Evolutionary conservation across 2,888 invertebrate species (phyloP).

Genomic region (Mystacides longicornis): DNA sequence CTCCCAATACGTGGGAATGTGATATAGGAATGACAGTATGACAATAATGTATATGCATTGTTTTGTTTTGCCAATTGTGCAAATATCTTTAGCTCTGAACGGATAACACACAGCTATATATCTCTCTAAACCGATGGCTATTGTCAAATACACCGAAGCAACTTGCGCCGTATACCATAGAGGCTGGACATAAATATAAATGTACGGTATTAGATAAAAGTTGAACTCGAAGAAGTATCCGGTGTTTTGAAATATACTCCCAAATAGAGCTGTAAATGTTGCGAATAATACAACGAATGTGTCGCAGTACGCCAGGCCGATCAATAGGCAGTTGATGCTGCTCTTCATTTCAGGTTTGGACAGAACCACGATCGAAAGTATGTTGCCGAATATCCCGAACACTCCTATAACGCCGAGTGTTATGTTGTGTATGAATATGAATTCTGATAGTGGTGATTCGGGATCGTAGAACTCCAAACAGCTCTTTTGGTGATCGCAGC

Average conservation of each 20-base stretch:
- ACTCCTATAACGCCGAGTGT: not conserved
- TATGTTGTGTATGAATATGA: not conserved
- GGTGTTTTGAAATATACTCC: not conserved
- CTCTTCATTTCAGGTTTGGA: slow-evolving; percentile 5
- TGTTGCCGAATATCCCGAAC: slow-evolving; percentile 2
- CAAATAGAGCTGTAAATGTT: not conserved
- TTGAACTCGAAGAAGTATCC: not conserved
- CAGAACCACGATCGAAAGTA: not conserved
- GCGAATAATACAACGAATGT: slow-evolving; percentile 4
- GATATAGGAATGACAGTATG: not conserved
- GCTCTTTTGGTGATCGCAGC: slow-evolving; percentile 2
- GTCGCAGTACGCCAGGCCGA: not conserved
- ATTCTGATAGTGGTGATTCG: not conserved
- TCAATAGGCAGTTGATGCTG: not conserved
- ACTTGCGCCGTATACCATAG: slow-evolving; percentile 4
- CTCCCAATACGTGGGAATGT: slow-evolving; percentile 3
- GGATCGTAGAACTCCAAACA: not conserved
- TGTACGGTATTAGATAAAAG: not conserved
- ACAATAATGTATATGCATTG: not conserved
- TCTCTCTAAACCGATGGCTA: slow-evolving; percentile 1
- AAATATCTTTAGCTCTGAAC: not conserved
- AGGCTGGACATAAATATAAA: not conserved
- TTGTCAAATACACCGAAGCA: not conserved
- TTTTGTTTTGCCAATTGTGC: not conserved
- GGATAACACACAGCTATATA: slow-evolving; percentile 1